Evolutionary conservation across 2,113 vertebrate species (phyloP).

Genomic region (Helogale parvula): DNA sequence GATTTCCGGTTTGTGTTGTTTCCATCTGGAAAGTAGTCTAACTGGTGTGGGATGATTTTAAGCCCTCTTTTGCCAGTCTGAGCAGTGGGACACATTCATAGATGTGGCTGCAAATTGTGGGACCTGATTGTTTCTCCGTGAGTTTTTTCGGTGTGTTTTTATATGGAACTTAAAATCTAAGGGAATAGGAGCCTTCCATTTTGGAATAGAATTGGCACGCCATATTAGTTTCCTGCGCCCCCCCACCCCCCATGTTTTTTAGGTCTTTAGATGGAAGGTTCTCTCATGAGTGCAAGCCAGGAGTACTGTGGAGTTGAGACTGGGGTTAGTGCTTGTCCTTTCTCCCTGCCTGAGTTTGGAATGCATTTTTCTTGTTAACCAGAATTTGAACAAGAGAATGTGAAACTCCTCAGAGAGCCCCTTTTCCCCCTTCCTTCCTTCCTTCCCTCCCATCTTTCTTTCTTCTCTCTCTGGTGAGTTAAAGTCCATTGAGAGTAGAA

Average conservation of each 20-base stretch:
- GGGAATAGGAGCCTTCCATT: neutral
- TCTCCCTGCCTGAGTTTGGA: neutral
- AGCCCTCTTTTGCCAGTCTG: neutral
- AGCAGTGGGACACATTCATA: neutral
- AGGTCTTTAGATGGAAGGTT: neutral
- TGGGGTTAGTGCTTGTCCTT: neutral
- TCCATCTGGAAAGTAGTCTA: slow-evolving; percentile 28
- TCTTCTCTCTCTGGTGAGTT: neutral
- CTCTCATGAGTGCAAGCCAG: neutral
- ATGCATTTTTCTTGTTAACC: neutral
- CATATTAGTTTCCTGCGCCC: neutral
- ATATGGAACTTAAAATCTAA: neutral
- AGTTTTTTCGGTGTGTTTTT: neutral
- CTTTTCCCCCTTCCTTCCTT: neutral
- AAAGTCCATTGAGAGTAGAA: neutral
- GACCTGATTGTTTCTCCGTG: neutral
- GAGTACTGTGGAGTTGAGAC: neutral
- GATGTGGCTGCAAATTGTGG: neutral
- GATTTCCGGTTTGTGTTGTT: neutral
- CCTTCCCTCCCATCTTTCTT: neutral
- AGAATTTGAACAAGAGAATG: neutral
- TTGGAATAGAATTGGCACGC: neutral
- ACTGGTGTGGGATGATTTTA: neutral
- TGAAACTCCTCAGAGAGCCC: neutral
- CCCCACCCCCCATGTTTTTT: neutral